phyloP scores from a whole-genome alignment of 2,113 vertebrate species.

The Patagioenas fasciata region DNA sequence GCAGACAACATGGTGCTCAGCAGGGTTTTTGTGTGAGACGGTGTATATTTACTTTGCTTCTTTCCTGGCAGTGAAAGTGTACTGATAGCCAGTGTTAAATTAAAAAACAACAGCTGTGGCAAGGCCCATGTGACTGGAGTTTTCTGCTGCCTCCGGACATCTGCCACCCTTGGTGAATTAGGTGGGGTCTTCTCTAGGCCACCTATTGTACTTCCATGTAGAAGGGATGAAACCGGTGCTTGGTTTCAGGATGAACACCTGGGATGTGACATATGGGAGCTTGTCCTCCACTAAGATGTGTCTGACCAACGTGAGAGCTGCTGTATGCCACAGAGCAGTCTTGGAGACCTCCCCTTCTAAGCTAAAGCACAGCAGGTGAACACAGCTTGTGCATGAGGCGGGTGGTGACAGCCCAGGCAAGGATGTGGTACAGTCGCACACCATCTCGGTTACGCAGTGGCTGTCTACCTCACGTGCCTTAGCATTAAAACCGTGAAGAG shows the following conservation, averaged over 20 bases:
- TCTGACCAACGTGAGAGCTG: not conserved
- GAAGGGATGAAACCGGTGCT: not conserved
- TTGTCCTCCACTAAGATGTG: fast-evolving
- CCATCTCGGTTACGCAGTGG: not conserved
- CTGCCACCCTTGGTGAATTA: not conserved
- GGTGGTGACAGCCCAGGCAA: not conserved
- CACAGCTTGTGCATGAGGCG: not conserved
- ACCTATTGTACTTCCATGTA: not conserved
- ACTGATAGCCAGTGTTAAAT: not conserved
- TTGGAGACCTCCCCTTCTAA: not conserved
- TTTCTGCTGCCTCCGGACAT: not conserved
- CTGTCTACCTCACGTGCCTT: fast-evolving
- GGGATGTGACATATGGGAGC: not conserved
- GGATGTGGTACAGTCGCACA: fast-evolving
- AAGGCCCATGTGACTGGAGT: not conserved
- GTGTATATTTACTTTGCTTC: not conserved
- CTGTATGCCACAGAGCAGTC: not conserved
- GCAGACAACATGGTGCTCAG: not conserved
- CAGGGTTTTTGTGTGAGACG: not conserved
- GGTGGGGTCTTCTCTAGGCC: not conserved
- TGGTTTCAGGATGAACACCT: not conserved
- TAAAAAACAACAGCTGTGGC: fast-evolving
- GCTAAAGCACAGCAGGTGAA: not conserved
- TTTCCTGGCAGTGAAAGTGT: not conserved
- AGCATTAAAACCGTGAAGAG: not conserved